Conservation (phyloP, 2,888 invertebrate genomes). For the Phyto melanocephala region DNA sequence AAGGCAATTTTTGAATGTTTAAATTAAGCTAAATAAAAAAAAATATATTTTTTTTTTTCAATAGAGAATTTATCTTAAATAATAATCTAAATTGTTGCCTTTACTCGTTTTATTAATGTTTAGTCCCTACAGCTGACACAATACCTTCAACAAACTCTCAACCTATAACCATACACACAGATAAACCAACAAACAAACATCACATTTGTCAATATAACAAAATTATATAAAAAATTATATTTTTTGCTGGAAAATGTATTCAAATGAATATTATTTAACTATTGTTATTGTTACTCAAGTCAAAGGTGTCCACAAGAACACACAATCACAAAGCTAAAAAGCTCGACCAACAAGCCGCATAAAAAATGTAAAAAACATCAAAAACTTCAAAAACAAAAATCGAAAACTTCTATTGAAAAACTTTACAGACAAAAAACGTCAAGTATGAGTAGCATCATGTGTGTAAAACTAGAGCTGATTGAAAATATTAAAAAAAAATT, state of each 20-base stretch:
- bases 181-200: not conserved
- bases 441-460: constrained; percentile 38
- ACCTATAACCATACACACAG: not conserved
- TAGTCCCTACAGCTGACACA: not conserved
- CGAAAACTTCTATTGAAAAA: constrained; percentile 14
- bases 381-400: not conserved
- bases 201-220: not conserved
- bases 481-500: constrained; percentile 14
- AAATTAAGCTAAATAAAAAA: too few relatives aligned
- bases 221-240: too few relatives aligned
- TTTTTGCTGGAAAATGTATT: too few relatives aligned
- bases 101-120: too few relatives aligned
- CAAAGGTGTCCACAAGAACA: constrained; percentile 19
- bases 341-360: not conserved
- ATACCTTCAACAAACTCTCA: not conserved
- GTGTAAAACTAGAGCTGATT: constrained; percentile 46
- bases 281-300: constrained; percentile 6
- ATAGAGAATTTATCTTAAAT: too few relatives aligned
- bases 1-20: too few relatives aligned
- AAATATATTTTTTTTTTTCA: too few relatives aligned
- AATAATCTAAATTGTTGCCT: too few relatives aligned
- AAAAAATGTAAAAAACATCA: not conserved
- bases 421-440: constrained; percentile 49
- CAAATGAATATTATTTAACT: not conserved
- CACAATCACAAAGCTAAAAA: not conserved